These are phyloP conservation scores for Sarcoramphus papa DNA, from an alignment of 2,797 vertebrate species.

Conservation along the genomic window DNA sequence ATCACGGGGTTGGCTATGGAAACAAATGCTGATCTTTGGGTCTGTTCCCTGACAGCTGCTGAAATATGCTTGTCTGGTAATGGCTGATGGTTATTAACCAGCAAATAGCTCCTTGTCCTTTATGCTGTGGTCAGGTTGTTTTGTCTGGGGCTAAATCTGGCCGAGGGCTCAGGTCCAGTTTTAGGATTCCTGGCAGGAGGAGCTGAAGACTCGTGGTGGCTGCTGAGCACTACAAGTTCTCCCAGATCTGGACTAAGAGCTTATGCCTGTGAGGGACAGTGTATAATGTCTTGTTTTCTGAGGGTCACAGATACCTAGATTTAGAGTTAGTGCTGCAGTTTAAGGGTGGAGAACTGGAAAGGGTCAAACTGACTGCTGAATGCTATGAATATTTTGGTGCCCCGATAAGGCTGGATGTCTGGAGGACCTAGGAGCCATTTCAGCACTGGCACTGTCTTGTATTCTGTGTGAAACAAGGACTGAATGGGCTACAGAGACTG, in stretches of 20 bases:
- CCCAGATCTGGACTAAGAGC: not conserved
- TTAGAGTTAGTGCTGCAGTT: not conserved
- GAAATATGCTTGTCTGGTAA: not conserved
- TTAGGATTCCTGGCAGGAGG: not conserved
- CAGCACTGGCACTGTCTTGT: not conserved
- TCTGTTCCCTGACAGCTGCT: not conserved
- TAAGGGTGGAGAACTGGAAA: not conserved
- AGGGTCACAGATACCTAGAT: not conserved
- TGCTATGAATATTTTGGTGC: not conserved
- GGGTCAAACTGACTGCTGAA: not conserved
- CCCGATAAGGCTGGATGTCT: not conserved
- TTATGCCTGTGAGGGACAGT: not conserved
- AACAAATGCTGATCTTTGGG: not conserved
- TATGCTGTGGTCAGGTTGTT: not conserved
- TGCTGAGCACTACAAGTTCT: not conserved
- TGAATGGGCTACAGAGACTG: not conserved
- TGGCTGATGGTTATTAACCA: not conserved
- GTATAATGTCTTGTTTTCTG: not conserved
- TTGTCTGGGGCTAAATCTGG: not conserved
- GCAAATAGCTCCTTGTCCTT: not conserved
- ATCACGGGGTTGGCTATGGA: not conserved
- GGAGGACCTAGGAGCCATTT: not conserved
- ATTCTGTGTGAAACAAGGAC: not conserved
- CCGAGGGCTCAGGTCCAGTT: not conserved
- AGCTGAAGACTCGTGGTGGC: not conserved